Evolutionary conservation across 2,888 invertebrate genomes (phyloP).

Genomic region (Callyntrura sp.): DNA sequence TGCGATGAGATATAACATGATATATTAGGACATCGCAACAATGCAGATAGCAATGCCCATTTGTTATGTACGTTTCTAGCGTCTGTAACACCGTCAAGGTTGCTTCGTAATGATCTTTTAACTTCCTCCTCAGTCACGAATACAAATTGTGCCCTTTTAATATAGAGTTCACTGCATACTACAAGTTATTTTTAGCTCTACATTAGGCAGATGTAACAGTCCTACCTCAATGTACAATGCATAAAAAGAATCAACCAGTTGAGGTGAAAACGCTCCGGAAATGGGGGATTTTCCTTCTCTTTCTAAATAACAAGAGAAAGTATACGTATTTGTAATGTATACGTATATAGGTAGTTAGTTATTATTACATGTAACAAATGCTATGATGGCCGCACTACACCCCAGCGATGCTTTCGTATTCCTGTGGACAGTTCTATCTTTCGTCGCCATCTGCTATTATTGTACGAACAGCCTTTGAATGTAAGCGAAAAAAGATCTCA

Average conservation of each 20-base stretch:
- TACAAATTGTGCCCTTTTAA: slow-evolving; percentile 29
- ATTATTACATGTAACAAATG: no score
- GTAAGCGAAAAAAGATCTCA: no score
- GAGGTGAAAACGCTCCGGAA: slow-evolving; percentile 24
- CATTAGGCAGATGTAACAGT: background rate
- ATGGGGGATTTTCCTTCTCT: slow-evolving; percentile 34
- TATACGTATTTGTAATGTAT: no score
- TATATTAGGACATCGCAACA: background rate
- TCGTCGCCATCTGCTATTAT: no score
- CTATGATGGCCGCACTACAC: no score
- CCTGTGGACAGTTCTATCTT: no score
- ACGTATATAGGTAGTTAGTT: no score
- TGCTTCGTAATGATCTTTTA: slow-evolving; percentile 66
- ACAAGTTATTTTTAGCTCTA: slow-evolving; percentile 59
- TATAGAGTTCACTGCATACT: background rate
- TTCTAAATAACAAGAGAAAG: background rate
- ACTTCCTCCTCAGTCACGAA: slow-evolving; percentile 61
- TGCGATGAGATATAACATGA: background rate
- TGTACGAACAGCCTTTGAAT: no score
- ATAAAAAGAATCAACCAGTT: slow-evolving; percentile 54
- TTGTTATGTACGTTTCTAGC: background rate
- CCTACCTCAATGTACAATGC: slow-evolving; percentile 65
- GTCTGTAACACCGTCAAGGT: slow-evolving; percentile 56
- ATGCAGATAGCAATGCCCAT: background rate
- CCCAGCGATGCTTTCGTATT: no score